A percentile compares a stretch with the other conserved stretches of the same genome.
Conservation (phyloP, 92 coral and sea anemone genomes). For the Palythoa heliodiscus region DNA sequence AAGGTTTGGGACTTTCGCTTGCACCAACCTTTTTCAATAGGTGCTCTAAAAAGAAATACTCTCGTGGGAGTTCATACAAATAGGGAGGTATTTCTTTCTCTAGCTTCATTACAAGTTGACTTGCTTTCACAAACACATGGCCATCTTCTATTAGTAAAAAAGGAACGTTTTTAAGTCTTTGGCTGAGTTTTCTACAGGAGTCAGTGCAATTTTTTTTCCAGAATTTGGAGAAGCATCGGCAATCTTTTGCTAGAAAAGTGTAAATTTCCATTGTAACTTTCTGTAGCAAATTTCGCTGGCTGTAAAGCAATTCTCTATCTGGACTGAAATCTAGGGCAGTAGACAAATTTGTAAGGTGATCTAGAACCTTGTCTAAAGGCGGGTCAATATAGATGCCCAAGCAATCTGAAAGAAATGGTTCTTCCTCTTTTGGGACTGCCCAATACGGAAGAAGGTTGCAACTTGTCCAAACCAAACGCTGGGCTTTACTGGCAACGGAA, state of each 20-base stretch:
- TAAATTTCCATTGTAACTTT: conserved; percentile 60
- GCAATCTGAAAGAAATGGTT: neutral
- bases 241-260: conserved; percentile 42
- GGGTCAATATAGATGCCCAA: conserved; percentile 9
- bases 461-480: conserved; percentile 49
- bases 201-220: conserved; percentile 23
- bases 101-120: conserved; percentile 44
- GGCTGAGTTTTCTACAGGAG: conserved; percentile 4
- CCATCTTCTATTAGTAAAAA: conserved; percentile 39
- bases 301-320: conserved; percentile 59
- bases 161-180: neutral
- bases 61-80: conserved; percentile 51
- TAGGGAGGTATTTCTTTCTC: conserved; percentile 42
- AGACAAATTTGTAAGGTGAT: conserved; percentile 57
- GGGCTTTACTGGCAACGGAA: conserved; percentile 25
- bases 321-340: conserved; percentile 22
- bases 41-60: conserved; percentile 36
- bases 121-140: conserved; percentile 45
- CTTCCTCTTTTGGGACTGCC: conserved; percentile 1
- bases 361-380: conserved; percentile 53
- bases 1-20: conserved; percentile 32
- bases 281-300: conserved; percentile 33
- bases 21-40: conserved; percentile 50
- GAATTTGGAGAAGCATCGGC: conserved; percentile 33
- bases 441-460: conserved; percentile 35